These are phyloP conservation scores for Heliconius himera DNA, from an alignment of 1,140 invertebrate species.

Conservation along the genomic window DNA sequence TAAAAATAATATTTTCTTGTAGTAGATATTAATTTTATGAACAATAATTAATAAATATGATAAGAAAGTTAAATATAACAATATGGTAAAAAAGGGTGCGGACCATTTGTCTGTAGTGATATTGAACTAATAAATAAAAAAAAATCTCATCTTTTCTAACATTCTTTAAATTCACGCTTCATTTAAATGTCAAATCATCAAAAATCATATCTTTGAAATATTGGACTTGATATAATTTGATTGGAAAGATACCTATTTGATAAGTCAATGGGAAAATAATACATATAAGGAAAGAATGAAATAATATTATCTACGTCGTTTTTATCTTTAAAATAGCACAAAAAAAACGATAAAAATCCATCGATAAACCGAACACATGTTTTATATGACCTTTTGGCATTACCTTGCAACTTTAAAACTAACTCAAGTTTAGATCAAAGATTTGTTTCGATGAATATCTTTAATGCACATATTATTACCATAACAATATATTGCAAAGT, in stretches of 20 bases:
- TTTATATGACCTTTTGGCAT: background rate
- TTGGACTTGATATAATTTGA: background rate
- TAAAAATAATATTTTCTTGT: too few species aligned
- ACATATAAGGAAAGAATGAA: background rate
- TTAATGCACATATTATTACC: background rate
- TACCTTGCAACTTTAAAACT: background rate
- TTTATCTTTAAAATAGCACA: background rate
- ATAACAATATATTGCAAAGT: background rate
- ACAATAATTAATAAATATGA: too few species aligned
- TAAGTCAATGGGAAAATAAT: background rate
- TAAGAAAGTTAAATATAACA: too few species aligned
- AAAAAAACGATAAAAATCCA: background rate
- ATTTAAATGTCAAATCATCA: too few species aligned
- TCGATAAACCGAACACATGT: background rate
- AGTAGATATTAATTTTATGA: too few species aligned
- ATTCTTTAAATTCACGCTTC: too few species aligned
- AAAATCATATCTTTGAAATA: background rate
- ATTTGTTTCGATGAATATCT: too few species aligned
- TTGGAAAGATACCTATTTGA: background rate
- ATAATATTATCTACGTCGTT: background rate
- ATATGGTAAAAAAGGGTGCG: too few species aligned
- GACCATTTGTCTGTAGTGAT: too few species aligned
- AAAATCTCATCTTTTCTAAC: too few species aligned
- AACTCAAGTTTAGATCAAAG: background rate
- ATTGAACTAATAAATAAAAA: too few species aligned